Percentiles rank a stretch among this genome's conserved stretches.
phyloP scores from a whole-genome alignment of 1,140 invertebrate species.

The Phocides pigmalion region DNA sequence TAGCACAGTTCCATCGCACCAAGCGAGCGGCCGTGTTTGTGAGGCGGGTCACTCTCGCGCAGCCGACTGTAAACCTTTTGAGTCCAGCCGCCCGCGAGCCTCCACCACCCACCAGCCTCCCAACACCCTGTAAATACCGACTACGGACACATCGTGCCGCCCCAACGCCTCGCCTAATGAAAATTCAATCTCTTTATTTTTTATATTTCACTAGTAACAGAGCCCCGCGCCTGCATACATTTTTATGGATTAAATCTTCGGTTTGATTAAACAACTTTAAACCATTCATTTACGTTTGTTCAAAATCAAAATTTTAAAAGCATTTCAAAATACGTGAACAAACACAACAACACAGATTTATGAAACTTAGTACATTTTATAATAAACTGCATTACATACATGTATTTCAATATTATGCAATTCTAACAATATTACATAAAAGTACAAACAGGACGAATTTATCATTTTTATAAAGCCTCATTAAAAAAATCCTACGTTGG shows the following conservation, averaged over 20 bases:
- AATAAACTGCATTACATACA: too few relatives aligned
- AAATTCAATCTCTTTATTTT: constrained; percentile 78
- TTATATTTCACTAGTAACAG: constrained; percentile 60
- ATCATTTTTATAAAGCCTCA: too few relatives aligned
- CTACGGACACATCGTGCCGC: constrained; percentile 72
- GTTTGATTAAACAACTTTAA: neutral
- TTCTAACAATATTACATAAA: too few relatives aligned
- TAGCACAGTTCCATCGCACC: constrained; percentile 64
- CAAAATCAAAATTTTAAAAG: too few relatives aligned
- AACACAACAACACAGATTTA: too few relatives aligned
- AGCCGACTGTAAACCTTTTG: constrained; percentile 80
- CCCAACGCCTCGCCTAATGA: constrained; percentile 79
- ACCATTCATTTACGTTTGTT: too few relatives aligned
- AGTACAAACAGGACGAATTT: too few relatives aligned
- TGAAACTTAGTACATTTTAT: too few relatives aligned
- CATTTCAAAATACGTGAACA: too few relatives aligned
- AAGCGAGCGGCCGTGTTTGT: constrained; percentile 71
- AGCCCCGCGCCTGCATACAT: constrained; percentile 39
- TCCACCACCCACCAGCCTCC: constrained; percentile 44
- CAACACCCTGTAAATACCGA: constrained; percentile 61
- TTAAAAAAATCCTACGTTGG: too few relatives aligned
- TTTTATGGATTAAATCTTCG: neutral
- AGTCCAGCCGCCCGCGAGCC: constrained; percentile 67
- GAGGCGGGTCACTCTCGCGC: constrained; percentile 79
- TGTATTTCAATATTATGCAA: too few relatives aligned